A percentile compares a stretch with the other conserved stretches of the same genome.
These are phyloP conservation scores for Sakesphorus luctuosus DNA, from an alignment of 2,113 vertebrate genomes.

Conservation along the genomic window DNA sequence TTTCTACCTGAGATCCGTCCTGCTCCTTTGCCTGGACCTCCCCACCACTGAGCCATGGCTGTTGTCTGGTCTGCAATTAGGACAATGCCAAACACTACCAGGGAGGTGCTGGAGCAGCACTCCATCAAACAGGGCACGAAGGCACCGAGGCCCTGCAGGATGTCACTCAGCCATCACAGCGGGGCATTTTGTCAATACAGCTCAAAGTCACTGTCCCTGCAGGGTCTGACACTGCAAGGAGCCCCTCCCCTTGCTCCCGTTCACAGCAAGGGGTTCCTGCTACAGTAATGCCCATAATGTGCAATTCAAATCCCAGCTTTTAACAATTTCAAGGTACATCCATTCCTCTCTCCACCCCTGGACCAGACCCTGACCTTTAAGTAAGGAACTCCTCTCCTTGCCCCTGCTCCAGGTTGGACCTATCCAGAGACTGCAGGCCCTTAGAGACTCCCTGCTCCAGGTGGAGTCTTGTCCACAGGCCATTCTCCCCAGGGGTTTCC, in stretches of 20 bases:
- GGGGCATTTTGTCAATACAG: not conserved
- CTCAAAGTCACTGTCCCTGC: not conserved
- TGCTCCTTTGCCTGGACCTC: not conserved
- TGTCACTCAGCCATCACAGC: not conserved
- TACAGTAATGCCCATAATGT: not conserved
- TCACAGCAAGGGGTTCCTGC: not conserved
- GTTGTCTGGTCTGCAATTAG: not conserved
- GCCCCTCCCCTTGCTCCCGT: not conserved
- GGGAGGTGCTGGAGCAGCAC: not conserved
- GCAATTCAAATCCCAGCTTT: not conserved
- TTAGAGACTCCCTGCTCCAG: not conserved
- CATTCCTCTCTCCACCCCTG: not conserved
- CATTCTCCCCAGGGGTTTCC: not conserved
- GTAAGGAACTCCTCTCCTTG: not conserved
- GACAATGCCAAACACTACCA: not conserved
- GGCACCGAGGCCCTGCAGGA: not conserved
- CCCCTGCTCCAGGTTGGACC: not conserved
- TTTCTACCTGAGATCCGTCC: not conserved
- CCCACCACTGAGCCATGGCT: fast-evolving
- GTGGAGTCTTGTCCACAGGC: not conserved
- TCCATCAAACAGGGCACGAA: not conserved
- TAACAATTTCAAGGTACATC: not conserved
- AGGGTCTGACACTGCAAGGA: not conserved
- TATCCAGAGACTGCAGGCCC: not conserved
- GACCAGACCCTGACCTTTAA: not conserved